Evolutionary conservation across 2,797 vertebrate species (phyloP), one percentile per base, ranked within the genome.

Genomic region (Philypnodon macrostomus): DNA sequence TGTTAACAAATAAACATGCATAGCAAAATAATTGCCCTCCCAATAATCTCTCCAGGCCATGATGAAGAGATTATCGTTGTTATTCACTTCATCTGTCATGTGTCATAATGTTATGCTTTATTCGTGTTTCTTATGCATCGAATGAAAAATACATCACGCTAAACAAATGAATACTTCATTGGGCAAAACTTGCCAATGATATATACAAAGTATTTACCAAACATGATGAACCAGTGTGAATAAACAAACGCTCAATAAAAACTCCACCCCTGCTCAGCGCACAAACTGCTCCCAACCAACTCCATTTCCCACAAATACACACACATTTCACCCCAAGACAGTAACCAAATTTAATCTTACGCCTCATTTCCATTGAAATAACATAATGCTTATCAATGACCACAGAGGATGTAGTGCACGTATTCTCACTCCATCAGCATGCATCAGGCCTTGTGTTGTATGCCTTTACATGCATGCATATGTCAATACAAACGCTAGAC

Each of bases 341-440:
- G 63, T 48, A 51, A 67, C 75, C 78, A 60, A 80, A 74, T 67
- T 75, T 81, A 87, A 88, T 88, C 78, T 63, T 52, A 55, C 19
- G 75, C 65, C 84, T 88, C 83, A 89, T 88, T 91, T 91, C 69
- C 84, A 91, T 89, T 81, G 78, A 80, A 89, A 90, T 85, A 79
- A 81, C 72, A 44, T 46, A 39, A 46, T 41, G 55, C 79, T 87
- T 87, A 87, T 87, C 82, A 59, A 80, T 75, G 68, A 82, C 80
- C 65, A 49, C 62, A 71, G 34, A 3, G 17, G 67, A 79, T 45
- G 16, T 41, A 42, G 61, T 58, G 49, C 53, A 14, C 58, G 45
- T 37, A 49, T 57, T 57, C 50, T 37, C 38, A 1, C 29, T 49
- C 53, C 52, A 55, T 76, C 69, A 55, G 53, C 27, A 35, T 67